phyloP scores from a whole-genome alignment of 2,113 vertebrate species.

The Tonatia bakeri region DNA sequence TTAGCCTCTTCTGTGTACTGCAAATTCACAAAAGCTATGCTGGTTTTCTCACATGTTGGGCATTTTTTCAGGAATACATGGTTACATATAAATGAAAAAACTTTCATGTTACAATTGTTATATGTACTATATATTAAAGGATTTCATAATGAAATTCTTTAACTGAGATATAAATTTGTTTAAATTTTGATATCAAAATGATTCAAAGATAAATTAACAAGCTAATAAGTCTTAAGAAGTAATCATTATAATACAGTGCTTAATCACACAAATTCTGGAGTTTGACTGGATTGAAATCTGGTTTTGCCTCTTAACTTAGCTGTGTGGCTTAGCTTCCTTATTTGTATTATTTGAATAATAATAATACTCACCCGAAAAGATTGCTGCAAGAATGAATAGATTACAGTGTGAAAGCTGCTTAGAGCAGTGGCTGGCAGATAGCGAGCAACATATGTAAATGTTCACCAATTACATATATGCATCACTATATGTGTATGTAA shows the following conservation, averaged over 20 bases:
- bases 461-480: neutral
- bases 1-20: neutral
- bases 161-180: neutral
- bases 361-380: neutral
- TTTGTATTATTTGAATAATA: neutral
- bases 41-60: neutral
- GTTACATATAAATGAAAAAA: neutral
- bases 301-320: neutral
- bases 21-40: neutral
- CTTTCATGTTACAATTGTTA: neutral
- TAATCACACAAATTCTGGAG: neutral
- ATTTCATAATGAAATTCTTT: neutral
- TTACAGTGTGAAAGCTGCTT: neutral
- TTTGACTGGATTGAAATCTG: neutral
- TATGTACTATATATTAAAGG: neutral
- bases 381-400: neutral
- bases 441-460: neutral
- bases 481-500: neutral
- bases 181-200: neutral
- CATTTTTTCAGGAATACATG: neutral
- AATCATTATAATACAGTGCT: neutral
- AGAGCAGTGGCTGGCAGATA: neutral
- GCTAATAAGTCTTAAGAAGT: neutral
- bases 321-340: neutral
- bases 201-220: neutral